Evolutionary conservation across 2,113 vertebrate genomes (phyloP), one percentile per base, ranked within the genome.

Genomic region (Rhombomys opimus): DNA sequence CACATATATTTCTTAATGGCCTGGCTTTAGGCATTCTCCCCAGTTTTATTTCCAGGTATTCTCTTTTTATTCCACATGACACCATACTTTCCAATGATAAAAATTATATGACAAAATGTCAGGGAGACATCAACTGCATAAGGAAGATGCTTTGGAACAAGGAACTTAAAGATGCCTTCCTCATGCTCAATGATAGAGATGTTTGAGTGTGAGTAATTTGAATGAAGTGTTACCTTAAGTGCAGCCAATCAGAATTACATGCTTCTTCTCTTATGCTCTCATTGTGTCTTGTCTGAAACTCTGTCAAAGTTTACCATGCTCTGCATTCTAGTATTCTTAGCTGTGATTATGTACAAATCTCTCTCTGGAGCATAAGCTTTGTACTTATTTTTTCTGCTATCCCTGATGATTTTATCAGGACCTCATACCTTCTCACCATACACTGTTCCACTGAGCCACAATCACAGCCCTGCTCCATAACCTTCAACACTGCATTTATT

Each of bases 401-500:
- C 9, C 70, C 59, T 27, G 35, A n/a, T 17, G 35, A 75, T 46
- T 10, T 18, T 15, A 75, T 23, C 2, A 41, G 46, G 57, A 35
- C 20, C 59, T 90, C 5, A 27, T 52, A 82, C 41, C 63, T 76
- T 14, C 41, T 35, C 27, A 68, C 6, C 15, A 50, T 27, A 35
- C 30, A 50, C 14, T 72, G 17, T 75, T 41, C 3, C 54, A 54
- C 27, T 27, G 25, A 85, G 80, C 68, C 54, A 13, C 12, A 75
- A 46, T 12, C 30, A 20, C 46, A 68, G 4, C 2, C 20, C 32
- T 13, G n/a, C 25, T 59, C 92, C 41, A 76, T 63, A 77, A 90
- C 90, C 41, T 88, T 95, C 41, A 95, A 90, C 27, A 57, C 46
- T 88, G 41, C 80, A 30, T 89, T 94, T 65, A 82, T 73, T 93